A percentile compares a stretch with the other conserved stretches of the same genome.
These are phyloP conservation scores for Macrophya alboannulata DNA, from an alignment of 2,888 invertebrate species.

Conservation along the genomic window DNA sequence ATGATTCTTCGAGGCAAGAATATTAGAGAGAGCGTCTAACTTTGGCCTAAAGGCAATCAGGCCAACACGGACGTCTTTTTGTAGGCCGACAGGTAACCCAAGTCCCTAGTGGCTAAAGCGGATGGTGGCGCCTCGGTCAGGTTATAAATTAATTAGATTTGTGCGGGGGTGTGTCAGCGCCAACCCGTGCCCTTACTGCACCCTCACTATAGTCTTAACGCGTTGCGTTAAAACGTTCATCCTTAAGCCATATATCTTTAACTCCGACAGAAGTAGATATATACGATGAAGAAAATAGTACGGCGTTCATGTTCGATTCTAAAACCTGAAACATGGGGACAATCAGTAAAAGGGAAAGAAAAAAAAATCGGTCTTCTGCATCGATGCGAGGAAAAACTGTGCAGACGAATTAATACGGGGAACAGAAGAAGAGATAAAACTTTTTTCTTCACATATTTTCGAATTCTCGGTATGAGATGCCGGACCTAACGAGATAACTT, in stretches of 20 bases:
- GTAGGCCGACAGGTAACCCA: constrained; percentile 55
- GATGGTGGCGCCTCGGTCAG: constrained; percentile 76
- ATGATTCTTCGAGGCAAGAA: not conserved
- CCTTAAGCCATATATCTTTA: not conserved
- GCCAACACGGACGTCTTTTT: constrained; percentile 50
- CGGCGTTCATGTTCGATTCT: not conserved
- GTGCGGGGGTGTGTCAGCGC: constrained; percentile 78
- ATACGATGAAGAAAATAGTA: not conserved
- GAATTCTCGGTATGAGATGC: no score
- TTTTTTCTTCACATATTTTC: no score
- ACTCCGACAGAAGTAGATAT: not conserved
- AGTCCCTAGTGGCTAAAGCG: constrained; percentile 33
- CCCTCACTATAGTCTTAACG: not conserved
- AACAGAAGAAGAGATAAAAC: no score
- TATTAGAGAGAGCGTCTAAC: not conserved
- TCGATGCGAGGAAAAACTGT: no score
- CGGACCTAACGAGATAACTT: not conserved
- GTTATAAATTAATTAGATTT: constrained; percentile 80
- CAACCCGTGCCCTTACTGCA: constrained; percentile 26
- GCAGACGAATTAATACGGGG: no score
- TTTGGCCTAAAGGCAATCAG: constrained; percentile 52
- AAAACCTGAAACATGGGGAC: not conserved
- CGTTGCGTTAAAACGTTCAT: not conserved
- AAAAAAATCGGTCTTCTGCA: no score
- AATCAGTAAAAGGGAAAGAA: not conserved